phyloP scores from a whole-genome alignment of 2,113 vertebrate genomes.

The Scytalopus superciliaris region DNA sequence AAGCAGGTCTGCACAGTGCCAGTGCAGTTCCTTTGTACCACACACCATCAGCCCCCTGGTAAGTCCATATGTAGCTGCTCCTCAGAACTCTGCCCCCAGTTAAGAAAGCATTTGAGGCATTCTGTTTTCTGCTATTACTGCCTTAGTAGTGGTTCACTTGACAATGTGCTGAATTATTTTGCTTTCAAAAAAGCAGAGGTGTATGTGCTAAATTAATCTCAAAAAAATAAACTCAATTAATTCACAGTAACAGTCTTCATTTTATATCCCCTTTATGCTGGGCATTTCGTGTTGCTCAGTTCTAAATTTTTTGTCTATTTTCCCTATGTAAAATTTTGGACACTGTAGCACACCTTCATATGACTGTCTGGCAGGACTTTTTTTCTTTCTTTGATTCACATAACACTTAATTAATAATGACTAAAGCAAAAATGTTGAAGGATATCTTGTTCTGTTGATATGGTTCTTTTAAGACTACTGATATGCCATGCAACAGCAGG shows the following conservation, averaged over 20 bases:
- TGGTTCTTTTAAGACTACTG: not conserved
- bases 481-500: not conserved
- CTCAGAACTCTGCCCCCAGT: not conserved
- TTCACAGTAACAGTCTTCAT: not conserved
- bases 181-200: not conserved
- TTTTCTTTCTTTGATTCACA: not conserved
- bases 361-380: not conserved
- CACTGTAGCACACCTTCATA: not conserved
- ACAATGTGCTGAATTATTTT: not conserved
- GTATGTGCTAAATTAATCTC: not conserved
- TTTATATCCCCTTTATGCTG: not conserved
- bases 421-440: not conserved
- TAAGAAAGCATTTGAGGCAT: not conserved
- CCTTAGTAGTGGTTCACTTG: not conserved
- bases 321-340: not conserved
- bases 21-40: not conserved
- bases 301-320: not conserved
- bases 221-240: not conserved
- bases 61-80: rapidly evolving
- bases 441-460: not conserved
- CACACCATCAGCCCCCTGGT: rapidly evolving
- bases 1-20: not conserved
- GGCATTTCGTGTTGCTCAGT: not conserved
- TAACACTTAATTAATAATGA: not conserved
- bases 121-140: not conserved